Evolutionary conservation across 2,113 vertebrate species (phyloP), one percentile per base, ranked within the genome.

Genomic region (Ciconia stormi): DNA sequence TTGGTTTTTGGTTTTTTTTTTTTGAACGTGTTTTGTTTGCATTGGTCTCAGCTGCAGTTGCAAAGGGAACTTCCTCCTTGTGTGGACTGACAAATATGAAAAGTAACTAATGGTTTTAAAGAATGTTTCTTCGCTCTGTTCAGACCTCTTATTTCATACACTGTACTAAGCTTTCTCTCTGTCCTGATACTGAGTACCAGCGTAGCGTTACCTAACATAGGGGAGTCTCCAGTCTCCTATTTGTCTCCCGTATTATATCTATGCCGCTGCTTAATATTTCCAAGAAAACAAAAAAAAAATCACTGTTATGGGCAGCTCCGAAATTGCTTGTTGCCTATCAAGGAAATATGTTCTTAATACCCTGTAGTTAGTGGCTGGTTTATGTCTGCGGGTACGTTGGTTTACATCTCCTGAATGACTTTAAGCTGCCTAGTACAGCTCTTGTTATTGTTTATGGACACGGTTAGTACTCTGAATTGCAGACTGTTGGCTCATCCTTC

Each of bases 131-230:
- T 83, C 16, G 6, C 9, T 21, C 22, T 90, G 30, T 77, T 73
- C 23, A 47, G 52, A 13, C n/a, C 42, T 56, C 26, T 50, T 58
- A 11, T 15, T 46, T 69, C 52, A 11, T 23, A 3, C 14, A 1
- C 13, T 38, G 17, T 52, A 11, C 14, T 38, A 29, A 82, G n/a
- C 7, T 67, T 69, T 78, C 20, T 53, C 10, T 66, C 22, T 32
- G 5, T 69, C 34, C 70, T 69, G 46, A 49, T 69, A 3, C 59
- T 52, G 29, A 23, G 56, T 36, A 30, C 30, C 36, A n/a, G 4
- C 7, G 7, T 10, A 44, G 40, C 1, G 1, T 42, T 56, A 20
- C 17, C 27, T 47, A 3, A 7, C 15, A 4, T 1, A 15, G 36
- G 6, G 19, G 6, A 82, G 11, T 40, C 29, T 89, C 23, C 30